Conservation (phyloP, 92 coral and sea anemone genomes). For the Micromussa lordhowensis region DNA sequence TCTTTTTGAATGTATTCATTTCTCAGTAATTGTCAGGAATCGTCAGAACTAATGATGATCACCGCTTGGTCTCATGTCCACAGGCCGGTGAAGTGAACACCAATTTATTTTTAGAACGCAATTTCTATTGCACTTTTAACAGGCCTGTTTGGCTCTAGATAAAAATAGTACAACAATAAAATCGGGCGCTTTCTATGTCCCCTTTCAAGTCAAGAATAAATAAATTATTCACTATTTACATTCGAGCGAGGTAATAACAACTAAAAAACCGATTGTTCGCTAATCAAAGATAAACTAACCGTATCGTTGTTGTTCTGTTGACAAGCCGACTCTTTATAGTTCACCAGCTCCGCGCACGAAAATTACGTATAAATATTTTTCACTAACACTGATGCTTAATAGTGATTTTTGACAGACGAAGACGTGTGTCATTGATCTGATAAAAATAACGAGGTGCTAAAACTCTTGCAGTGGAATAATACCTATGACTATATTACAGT, state of each 20-base stretch:
- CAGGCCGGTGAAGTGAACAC: conserved; percentile 25
- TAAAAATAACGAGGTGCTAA: conserved; percentile 63
- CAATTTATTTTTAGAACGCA: conserved; percentile 25
- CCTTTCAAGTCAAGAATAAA: conserved; percentile 71
- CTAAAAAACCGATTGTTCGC: conserved; percentile 44
- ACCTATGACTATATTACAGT: conserved; percentile 35
- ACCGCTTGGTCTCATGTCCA: conserved; percentile 12
- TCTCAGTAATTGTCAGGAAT: conserved; percentile 12
- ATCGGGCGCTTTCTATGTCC: conserved; percentile 33
- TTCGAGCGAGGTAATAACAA: conserved; percentile 50
- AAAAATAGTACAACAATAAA: conserved; percentile 34
- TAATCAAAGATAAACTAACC: conserved; percentile 20
- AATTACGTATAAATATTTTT: conserved; percentile 22
- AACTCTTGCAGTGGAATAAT: conserved; percentile 47
- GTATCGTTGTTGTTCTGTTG: background rate
- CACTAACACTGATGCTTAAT: background rate
- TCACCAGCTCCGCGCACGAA: background rate
- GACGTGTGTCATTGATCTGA: conserved; percentile 43
- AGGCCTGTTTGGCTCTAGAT: background rate
- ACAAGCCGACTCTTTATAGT: background rate
- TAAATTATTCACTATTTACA: conserved; percentile 81
- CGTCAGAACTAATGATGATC: conserved; percentile 13
- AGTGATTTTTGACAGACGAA: background rate
- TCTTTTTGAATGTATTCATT: conserved; percentile 1
- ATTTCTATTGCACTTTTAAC: background rate